Base-by-base conservation (phyloP, 2,888 invertebrate species). In the Tineola bisselliella region DNA sequence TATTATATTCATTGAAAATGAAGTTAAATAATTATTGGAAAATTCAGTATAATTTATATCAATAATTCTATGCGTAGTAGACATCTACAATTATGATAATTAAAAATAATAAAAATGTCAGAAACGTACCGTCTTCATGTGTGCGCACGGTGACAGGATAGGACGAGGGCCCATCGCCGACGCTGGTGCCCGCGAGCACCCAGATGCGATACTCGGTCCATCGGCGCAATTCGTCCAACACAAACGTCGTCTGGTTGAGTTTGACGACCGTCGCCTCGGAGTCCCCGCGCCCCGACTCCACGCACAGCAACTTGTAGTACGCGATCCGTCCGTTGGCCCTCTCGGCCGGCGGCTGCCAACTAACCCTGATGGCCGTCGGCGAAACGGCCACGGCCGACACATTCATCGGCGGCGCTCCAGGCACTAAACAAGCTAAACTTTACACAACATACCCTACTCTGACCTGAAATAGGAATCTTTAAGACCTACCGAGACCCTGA, bases 151-250 rank as follows among this genome's bases (percentile, higher is more conserved):
- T 91, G 89, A 97, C 93, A 66, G 96, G 96, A 84, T 93, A 93
- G 70, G 97, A 97, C 73, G 93, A 91, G 65, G 95, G 98, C 65
- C 99, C 98, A 86, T 97, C 97, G 75, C 99, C 99, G 69, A 98
- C 96, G 73, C 93, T 93, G 71, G 98, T 99, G 75, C 97, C 97
- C 66, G 98, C 98, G 70, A 96, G 89, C 74, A 98, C 95, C 96
- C 97, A 97, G 74, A 99, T 93, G 81, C 96, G 93, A 90, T 99
- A 99, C 82, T 95, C 93, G 63, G 97, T 97, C 96, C 96, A 98
- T 65, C 94, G 93, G 79, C 94, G 93, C 74, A 98, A 91, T 83
- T 96, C 95, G 78, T 95, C 94, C 86, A 98, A 89, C 65, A 93
- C 88, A 86, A 94, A 93, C 74, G 90, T 89, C 64, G 94, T 94